These are phyloP conservation scores for Chrysodeixis includens DNA, from an alignment of 2,888 invertebrate genomes.

Conservation along the genomic window DNA sequence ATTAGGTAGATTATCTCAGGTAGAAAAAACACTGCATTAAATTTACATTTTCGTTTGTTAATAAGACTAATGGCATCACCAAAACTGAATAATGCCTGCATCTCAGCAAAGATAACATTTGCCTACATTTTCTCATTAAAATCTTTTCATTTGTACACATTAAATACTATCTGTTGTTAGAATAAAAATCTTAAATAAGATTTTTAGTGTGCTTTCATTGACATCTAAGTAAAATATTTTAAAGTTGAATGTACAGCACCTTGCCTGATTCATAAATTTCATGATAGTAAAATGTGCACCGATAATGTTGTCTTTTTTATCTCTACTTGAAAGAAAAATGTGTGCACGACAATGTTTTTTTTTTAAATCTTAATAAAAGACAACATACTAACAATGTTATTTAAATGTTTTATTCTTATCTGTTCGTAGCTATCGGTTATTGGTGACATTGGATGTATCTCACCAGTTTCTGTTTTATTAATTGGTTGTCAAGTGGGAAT, in stretches of 20 bases:
- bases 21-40: slow-evolving; percentile 1
- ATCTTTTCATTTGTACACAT: not conserved
- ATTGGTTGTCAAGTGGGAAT: slow-evolving; percentile 9
- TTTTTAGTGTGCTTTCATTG: too few species aligned
- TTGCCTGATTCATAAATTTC: too few species aligned
- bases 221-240: too few species aligned
- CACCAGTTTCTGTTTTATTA: slow-evolving; percentile 33
- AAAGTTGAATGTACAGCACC: too few species aligned
- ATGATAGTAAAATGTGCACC: not conserved
- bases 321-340: slow-evolving; percentile 23
- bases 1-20: slow-evolving; percentile 4
- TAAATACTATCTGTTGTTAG: too few species aligned
- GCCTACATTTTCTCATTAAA: not conserved
- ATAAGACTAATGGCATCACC: not conserved
- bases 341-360: slow-evolving; percentile 36
- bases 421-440: slow-evolving; percentile 41
- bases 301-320: slow-evolving; percentile 20
- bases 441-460: slow-evolving; percentile 47
- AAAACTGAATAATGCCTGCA: not conserved
- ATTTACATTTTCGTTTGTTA: slow-evolving; percentile 1
- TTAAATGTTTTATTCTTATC: slow-evolving; percentile 51
- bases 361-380: slow-evolving; percentile 32
- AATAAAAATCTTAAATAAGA: too few species aligned
- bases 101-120: not conserved
- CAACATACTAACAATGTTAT: slow-evolving; percentile 34